Percentiles rank a stretch among this genome's conserved stretches.
Conservation (phyloP, 2,888 invertebrate genomes). For the Ophioninae sp. region DNA sequence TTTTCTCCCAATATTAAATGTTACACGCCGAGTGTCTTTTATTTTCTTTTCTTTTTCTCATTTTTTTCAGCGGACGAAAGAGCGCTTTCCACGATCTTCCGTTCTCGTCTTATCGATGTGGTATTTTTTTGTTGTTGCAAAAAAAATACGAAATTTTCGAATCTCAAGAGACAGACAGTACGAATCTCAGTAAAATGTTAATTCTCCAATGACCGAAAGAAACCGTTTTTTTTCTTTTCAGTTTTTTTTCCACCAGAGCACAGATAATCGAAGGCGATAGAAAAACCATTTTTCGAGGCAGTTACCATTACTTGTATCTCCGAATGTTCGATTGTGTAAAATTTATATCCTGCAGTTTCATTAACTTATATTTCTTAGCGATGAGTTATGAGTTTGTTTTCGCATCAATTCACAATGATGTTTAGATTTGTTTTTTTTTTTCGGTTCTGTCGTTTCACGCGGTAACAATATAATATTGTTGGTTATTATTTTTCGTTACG, state of each 20-base stretch:
- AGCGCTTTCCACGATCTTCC: slow-evolving; percentile 52
- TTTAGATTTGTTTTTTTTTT: background rate
- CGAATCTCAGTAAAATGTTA: slow-evolving; percentile 34
- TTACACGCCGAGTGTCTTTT: slow-evolving; percentile 49
- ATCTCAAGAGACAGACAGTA: slow-evolving; percentile 33
- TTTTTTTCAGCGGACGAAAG: slow-evolving; percentile 58
- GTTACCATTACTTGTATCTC: slow-evolving; percentile 31
- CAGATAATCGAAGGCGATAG: slow-evolving; percentile 35
- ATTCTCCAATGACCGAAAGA: slow-evolving; percentile 12
- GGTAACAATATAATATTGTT: slow-evolving; percentile 53
- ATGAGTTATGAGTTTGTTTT: slow-evolving; percentile 28
- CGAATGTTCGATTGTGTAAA: slow-evolving; percentile 41
- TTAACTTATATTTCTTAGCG: too few species aligned
- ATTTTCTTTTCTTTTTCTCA: background rate
- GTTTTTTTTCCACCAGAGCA: slow-evolving; percentile 43
- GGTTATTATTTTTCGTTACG: slow-evolving; percentile 38
- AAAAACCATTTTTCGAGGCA: slow-evolving; percentile 30
- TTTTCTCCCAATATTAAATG: slow-evolving; percentile 50
- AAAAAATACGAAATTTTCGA: slow-evolving; percentile 26
- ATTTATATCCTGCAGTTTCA: background rate
- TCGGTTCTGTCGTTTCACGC: slow-evolving; percentile 29
- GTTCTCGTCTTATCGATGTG: slow-evolving; percentile 48
- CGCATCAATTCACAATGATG: background rate
- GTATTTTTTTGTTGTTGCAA: slow-evolving; percentile 17
- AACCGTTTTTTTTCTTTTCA: background rate